A percentile compares a stretch with the other conserved stretches of the same genome.
Conservation (phyloP, 2,113 vertebrate species). For the Misgurnus mizolepis region DNA sequence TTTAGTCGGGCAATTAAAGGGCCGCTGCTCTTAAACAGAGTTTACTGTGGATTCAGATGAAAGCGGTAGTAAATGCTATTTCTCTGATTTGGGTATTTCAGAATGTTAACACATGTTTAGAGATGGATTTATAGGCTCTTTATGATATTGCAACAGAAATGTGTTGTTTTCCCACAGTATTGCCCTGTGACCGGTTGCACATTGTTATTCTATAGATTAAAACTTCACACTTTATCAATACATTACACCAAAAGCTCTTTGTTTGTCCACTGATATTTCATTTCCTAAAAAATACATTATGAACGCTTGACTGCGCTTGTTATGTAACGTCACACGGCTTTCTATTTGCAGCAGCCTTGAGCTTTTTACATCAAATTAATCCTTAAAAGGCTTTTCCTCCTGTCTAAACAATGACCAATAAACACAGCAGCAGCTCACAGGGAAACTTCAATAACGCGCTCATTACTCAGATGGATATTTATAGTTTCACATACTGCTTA, state of each 20-base stretch:
- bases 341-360: slow-evolving; percentile 36
- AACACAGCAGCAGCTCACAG: slow-evolving; percentile 48
- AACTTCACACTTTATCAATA: neutral
- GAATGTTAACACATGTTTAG: slow-evolving; percentile 43
- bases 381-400: slow-evolving; percentile 54
- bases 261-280: neutral
- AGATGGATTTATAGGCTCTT: slow-evolving; percentile 34
- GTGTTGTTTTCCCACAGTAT: slow-evolving; percentile 27
- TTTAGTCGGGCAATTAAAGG: slow-evolving; percentile 39
- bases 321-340: slow-evolving; percentile 45
- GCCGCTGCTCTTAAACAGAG: slow-evolving; percentile 9
- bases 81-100: slow-evolving; percentile 28
- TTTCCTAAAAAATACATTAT: slow-evolving; percentile 18
- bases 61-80: slow-evolving; percentile 20
- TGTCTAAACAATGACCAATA: slow-evolving; percentile 55
- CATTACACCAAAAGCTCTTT: slow-evolving; percentile 27
- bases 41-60: slow-evolving; percentile 20
- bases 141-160: slow-evolving; percentile 29
- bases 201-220: slow-evolving; percentile 34
- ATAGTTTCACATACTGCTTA: slow-evolving; percentile 47
- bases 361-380: slow-evolving; percentile 56
- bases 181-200: neutral
- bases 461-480: slow-evolving; percentile 48
- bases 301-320: slow-evolving; percentile 2
- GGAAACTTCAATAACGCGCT: slow-evolving; percentile 52